Evolutionary conservation across 2,113 vertebrate species (phyloP).

Genomic region (Mirza zaza): DNA sequence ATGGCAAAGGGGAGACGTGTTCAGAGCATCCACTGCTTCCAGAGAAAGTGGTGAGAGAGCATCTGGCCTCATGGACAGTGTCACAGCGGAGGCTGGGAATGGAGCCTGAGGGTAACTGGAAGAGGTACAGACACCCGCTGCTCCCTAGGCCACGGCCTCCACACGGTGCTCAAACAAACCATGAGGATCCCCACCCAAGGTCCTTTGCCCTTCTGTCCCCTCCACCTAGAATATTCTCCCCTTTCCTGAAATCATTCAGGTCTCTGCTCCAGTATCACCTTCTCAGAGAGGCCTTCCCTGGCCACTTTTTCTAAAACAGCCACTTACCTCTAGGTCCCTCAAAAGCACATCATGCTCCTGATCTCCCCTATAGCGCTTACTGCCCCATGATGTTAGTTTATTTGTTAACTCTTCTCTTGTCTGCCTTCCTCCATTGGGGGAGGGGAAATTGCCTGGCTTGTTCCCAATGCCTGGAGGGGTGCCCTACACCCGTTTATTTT

Average conservation of each 20-base stretch:
- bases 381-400: rapidly evolving
- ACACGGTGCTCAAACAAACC: not conserved
- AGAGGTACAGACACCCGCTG: not conserved
- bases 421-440: not conserved
- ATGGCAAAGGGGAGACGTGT: not conserved
- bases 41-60: not conserved
- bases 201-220: not conserved
- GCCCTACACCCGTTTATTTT: not conserved
- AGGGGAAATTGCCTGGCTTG: not conserved
- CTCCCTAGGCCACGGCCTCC: not conserved
- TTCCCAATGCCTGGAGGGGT: not conserved
- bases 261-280: not conserved
- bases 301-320: not conserved
- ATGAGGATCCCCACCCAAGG: not conserved
- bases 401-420: not conserved
- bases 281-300: not conserved
- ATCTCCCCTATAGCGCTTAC: not conserved
- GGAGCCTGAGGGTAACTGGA: not conserved
- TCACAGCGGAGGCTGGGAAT: rapidly evolving
- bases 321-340: not conserved
- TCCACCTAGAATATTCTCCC: not conserved
- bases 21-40: not conserved
- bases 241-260: not conserved
- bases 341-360: not conserved
- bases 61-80: not conserved